Conservation (phyloP, 2,797 vertebrate genomes). For the Silurus aristotelis region DNA sequence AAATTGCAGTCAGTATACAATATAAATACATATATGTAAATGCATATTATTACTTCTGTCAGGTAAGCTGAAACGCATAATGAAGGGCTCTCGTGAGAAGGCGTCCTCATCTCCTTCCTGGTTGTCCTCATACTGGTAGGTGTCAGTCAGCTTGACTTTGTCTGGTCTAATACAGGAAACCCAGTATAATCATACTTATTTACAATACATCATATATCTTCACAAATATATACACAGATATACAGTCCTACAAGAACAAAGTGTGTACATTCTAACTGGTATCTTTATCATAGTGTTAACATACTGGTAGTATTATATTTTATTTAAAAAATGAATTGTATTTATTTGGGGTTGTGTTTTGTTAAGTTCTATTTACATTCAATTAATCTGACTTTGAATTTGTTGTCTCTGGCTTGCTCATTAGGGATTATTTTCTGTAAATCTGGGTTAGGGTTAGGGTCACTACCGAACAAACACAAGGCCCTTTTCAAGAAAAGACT, state of each 20-base stretch:
- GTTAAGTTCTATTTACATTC: too few relatives aligned
- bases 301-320: not conserved
- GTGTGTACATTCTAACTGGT: too few relatives aligned
- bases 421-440: too few relatives aligned
- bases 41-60: slow-evolving; percentile 41
- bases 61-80: slow-evolving; percentile 61
- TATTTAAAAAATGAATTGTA: not conserved
- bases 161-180: slow-evolving; percentile 54
- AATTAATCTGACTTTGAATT: too few relatives aligned
- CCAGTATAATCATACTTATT: not conserved
- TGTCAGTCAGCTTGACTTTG: slow-evolving; percentile 51
- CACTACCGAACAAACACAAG: not conserved
- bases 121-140: slow-evolving; percentile 70
- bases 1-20: not conserved
- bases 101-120: slow-evolving; percentile 69
- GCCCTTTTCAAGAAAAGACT: not conserved
- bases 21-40: not conserved
- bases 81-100: slow-evolving; percentile 71
- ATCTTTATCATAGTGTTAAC: not conserved
- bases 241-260: not conserved
- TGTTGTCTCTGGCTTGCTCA: too few relatives aligned
- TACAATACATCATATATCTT: not conserved
- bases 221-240: not conserved
- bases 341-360: too few relatives aligned
- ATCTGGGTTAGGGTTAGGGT: too few relatives aligned